Evolutionary conservation across 2,797 vertebrate genomes (phyloP), one percentile per base, ranked within the genome.

Genomic region (Myotis vivesi): DNA sequence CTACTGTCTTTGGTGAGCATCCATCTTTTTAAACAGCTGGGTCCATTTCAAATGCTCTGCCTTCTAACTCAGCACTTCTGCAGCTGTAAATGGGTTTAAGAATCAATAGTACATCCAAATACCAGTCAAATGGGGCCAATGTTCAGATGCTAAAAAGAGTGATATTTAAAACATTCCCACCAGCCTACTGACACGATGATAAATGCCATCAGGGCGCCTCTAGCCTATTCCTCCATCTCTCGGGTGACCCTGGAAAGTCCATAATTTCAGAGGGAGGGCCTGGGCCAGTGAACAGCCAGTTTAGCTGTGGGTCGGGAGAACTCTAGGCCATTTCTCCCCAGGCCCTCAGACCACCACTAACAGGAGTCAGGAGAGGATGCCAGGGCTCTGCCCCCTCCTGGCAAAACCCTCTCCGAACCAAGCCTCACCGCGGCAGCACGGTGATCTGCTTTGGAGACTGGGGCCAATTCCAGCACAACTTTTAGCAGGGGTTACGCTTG

Each of bases 21-120:
- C 92, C 87, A 88, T 92, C 92, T 93, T 82, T 88, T 76, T 41
- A 83, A 91, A 92, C 71, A 95, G 81, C 57, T 93, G 90, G 82
- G 75, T 82, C 85, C 86, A 76, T 38, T 92, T 91, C 85, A 93
- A 84, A 88, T 80, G 49, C 51, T 76, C 86, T 94, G 55, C 66
- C 92, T 92, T 79, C 90, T 83, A 84, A 91, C 28, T 69, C 94
- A 87, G 77, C 72, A 84, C 44, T 88, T 92, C 11, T 81, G 83
- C 88, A 94, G 92, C 94, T 96, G 33, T 89, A 93, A 81, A 77
- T 38, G 59, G 85, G 12, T 59, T 83, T 51, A 84, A 83, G 81
- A 86, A 94, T 62, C 92, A 92, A 94, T 1, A 75, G 36, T 55
- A 59, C 66, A 55, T 49, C 59, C 94, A 92, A 72, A 80, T 23